These are phyloP conservation scores for Chrysaora quinquecirrha DNA, from an alignment of 30 jellyfish, hydroid and myxozoan genomes.

Conservation along the genomic window DNA sequence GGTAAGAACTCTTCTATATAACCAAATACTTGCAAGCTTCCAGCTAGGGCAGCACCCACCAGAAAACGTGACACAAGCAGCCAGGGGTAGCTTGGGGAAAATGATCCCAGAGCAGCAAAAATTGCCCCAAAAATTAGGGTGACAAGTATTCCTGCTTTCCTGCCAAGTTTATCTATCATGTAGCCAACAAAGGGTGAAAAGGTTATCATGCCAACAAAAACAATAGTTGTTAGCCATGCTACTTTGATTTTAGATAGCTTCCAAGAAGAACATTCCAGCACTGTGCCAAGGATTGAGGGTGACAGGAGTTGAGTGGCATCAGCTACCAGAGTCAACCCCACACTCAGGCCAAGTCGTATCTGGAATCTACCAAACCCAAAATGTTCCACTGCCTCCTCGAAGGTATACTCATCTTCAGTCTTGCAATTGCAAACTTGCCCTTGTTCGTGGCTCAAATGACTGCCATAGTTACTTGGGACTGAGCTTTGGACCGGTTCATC, in stretches of 20 bases:
- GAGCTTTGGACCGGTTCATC: too few relatives aligned
- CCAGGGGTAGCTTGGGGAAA: conserved; percentile 63
- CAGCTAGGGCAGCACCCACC: conserved; percentile 75
- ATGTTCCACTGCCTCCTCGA: conserved; percentile 74
- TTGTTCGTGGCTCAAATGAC: too few relatives aligned
- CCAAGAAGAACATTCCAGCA: conserved; percentile 61
- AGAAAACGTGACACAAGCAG: conserved; percentile 49
- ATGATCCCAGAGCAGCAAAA: conserved; percentile 58
- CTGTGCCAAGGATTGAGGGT: conserved; percentile 55
- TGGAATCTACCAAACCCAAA: conserved; percentile 74
- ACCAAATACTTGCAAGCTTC: conserved; percentile 69
- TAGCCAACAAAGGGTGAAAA: conserved; percentile 60
- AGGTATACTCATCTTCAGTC: conserved; percentile 47
- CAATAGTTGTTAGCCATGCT: conserved; percentile 73
- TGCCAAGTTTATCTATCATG: conserved; percentile 46
- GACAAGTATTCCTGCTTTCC: conserved; percentile 43
- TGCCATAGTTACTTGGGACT: too few relatives aligned
- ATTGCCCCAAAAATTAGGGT: conserved; percentile 52
- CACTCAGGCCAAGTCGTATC: conserved; percentile 63
- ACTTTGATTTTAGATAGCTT: conserved; percentile 47
- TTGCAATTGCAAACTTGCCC: too few relatives aligned
- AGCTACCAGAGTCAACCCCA: conserved; percentile 51
- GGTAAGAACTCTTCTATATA: conserved; percentile 70
- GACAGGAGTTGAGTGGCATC: conserved; percentile 68
- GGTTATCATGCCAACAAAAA: conserved; percentile 63